Evolutionary conservation across 2,113 vertebrate genomes (phyloP).

Genomic region (Hippocampus comes): DNA sequence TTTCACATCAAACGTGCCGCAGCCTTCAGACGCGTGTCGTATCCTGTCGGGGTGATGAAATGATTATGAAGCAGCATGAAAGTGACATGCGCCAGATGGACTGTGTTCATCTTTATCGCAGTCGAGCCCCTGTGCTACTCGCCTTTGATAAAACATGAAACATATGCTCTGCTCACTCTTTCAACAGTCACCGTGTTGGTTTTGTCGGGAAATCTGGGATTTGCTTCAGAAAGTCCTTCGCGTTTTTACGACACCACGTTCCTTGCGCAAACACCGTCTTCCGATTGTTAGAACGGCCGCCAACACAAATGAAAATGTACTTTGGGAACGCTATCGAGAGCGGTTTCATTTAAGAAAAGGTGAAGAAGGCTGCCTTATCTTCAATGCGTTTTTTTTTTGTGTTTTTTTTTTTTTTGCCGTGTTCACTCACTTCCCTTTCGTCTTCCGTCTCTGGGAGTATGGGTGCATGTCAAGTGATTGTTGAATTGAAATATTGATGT

Average conservation of each 20-base stretch:
- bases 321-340: not conserved
- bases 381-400: slow-evolving; percentile 45
- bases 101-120: slow-evolving; percentile 54
- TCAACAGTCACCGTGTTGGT: slow-evolving; percentile 4
- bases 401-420: slow-evolving; percentile 43
- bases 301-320: not conserved
- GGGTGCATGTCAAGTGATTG: slow-evolving; percentile 80
- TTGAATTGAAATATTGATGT: slow-evolving; percentile 85
- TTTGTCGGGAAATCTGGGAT: slow-evolving; percentile 3
- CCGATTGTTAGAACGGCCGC: not conserved
- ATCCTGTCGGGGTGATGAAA: slow-evolving; percentile 63
- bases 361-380: slow-evolving; percentile 43
- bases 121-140: slow-evolving; percentile 46
- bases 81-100: slow-evolving; percentile 65
- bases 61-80: slow-evolving; percentile 60
- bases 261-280: not conserved
- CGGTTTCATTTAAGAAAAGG: slow-evolving; percentile 22
- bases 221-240: not conserved
- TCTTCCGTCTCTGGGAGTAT: slow-evolving; percentile 73
- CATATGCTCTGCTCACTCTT: slow-evolving; percentile 46
- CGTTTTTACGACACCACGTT: not conserved
- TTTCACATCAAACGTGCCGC: slow-evolving; percentile 47
- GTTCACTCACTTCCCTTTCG: slow-evolving; percentile 51
- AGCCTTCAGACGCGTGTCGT: slow-evolving; percentile 50
- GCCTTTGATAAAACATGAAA: slow-evolving; percentile 68